Base-by-base conservation (phyloP, 1,140 invertebrate species). In the Tetramorium parvispinum region DNA sequence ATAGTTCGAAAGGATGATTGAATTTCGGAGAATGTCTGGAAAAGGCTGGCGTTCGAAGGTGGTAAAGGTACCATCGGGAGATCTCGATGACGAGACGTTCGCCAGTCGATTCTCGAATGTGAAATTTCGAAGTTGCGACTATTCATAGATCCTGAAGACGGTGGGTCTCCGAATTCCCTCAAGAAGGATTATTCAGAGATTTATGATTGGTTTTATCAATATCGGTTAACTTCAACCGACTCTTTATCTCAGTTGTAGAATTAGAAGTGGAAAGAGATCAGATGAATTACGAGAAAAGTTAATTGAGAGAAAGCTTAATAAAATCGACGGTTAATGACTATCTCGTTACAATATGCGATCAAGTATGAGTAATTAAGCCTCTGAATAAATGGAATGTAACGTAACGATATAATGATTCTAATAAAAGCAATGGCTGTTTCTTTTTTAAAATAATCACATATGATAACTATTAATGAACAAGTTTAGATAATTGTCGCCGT, bases 1-100 rank as follows among this genome's bases (percentile, higher is more conserved):
- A 75, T 57, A 75, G 53, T 83, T 73, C 16, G 68, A 75, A 43
- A 83, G 79, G 7, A 83, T 59, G 79, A 83, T 83, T 82, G 68
- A 75, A 75, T 83, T 83, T 83, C 79, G 79, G 68, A 16, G n/a
- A 49, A 61, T 46, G 40, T 59, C 68, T 46, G 53, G n/a, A n/a
- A 82, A 46, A 73, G 27, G 43, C 5, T 43, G 24, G 11, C 53
- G 40, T 73, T 46, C 68, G 79, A 43, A 70, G 51, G 18, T 6
- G n/a, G 40, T 21, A n/a, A 71, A 37, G 51, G 18, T 27, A 40
- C 46, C 13, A 11, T 46, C 37, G 61, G 46, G 27, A 53, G n/a
- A 40, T 68, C 32, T 3, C 77, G 40, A 13, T 65, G 59, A 46
- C 43, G 59, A 49, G 76, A 53, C 6, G 27, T 65, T 59, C 37